phyloP scores from a whole-genome alignment of 2,797 vertebrate species.

The Paratrypauchen microcephalus region DNA sequence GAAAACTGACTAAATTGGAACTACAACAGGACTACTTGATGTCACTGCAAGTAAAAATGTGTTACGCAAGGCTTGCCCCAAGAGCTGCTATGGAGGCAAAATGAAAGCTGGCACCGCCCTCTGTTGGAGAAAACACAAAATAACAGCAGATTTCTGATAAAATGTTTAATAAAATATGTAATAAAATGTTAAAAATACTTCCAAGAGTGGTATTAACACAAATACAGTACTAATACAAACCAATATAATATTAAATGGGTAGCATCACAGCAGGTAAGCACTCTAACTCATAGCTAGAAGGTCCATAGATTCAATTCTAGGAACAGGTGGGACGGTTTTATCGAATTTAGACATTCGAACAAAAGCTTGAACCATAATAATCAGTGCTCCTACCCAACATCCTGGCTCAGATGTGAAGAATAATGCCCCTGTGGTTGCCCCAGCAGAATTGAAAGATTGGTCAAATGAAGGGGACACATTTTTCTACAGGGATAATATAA shows the following conservation, averaged over 20 bases:
- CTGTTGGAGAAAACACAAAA: slow-evolving; percentile 21
- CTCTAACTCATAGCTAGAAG: not conserved
- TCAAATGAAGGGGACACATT: not conserved
- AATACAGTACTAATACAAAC: slow-evolving; percentile 16
- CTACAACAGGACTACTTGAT: too few relatives aligned
- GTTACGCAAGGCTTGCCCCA: too few relatives aligned
- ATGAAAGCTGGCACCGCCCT: not conserved
- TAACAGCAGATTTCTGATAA: not conserved
- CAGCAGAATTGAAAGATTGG: not conserved
- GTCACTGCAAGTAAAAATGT: too few relatives aligned
- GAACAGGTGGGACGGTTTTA: not conserved
- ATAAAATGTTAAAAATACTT: slow-evolving; percentile 5
- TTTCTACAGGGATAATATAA: not conserved
- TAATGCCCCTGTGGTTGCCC: too few relatives aligned
- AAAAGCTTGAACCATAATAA: too few relatives aligned
- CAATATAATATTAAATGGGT: not conserved
- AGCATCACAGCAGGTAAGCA: not conserved
- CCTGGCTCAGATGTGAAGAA: too few relatives aligned
- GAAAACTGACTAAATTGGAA: too few relatives aligned
- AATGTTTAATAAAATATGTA: slow-evolving; percentile 20
- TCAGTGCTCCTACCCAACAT: too few relatives aligned
- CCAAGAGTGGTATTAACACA: not conserved
- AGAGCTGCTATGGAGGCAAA: not conserved
- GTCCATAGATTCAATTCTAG: too few relatives aligned
- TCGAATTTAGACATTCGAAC: too few relatives aligned